These are phyloP conservation scores for Rhagologus leucostigma DNA, from an alignment of 2,113 vertebrate genomes.

Conservation along the genomic window DNA sequence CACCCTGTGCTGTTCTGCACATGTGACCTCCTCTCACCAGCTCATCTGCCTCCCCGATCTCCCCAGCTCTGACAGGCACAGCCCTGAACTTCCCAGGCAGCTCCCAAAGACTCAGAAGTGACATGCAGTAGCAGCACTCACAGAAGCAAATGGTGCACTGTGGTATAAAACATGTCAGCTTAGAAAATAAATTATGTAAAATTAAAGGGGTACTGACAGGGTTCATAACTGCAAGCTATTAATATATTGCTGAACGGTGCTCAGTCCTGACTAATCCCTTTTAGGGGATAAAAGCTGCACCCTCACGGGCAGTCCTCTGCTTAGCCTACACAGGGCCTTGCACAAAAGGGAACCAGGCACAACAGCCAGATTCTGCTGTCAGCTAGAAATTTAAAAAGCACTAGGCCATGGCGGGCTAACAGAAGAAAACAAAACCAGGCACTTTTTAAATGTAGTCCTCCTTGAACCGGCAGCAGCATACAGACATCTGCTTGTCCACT, in stretches of 20 bases:
- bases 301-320: neutral
- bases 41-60: fast-evolving
- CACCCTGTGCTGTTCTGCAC: neutral
- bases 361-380: neutral
- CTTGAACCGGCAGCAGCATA: neutral
- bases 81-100: neutral
- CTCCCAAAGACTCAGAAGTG: neutral
- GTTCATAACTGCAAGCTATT: neutral
- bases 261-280: neutral
- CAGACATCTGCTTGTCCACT: neutral
- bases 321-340: neutral
- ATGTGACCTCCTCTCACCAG: neutral
- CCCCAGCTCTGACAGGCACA: fast-evolving
- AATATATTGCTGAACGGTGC: neutral
- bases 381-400: neutral
- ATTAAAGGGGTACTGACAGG: neutral
- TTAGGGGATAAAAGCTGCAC: neutral
- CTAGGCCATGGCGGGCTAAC: neutral
- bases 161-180: neutral
- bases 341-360: neutral
- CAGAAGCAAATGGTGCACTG: neutral
- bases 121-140: neutral
- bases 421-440: neutral
- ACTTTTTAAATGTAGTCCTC: neutral
- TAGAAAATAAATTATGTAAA: neutral